Evolutionary conservation across 2,797 vertebrate species (phyloP).

Genomic region (Lemur catta): DNA sequence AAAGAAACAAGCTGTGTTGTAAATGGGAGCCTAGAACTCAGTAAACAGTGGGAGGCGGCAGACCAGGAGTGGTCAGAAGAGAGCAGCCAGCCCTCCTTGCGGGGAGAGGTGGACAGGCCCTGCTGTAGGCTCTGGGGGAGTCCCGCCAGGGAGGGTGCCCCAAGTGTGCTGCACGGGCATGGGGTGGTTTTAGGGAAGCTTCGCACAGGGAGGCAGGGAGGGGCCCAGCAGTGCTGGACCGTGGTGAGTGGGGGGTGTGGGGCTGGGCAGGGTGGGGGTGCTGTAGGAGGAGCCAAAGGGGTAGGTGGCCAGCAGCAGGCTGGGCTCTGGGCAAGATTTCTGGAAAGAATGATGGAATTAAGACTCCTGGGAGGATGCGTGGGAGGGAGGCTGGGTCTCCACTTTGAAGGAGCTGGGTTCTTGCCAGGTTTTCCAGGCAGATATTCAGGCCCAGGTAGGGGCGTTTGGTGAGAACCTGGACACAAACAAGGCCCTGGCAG

Average conservation of each 20-base stretch:
- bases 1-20: slow-evolving; percentile 8
- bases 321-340: neutral
- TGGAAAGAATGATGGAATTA: neutral
- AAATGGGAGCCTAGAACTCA: neutral
- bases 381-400: neutral
- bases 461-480: neutral
- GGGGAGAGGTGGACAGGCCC: rapidly evolving
- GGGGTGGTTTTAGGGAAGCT: neutral
- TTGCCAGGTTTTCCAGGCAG: neutral
- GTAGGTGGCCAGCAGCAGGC: neutral
- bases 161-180: neutral
- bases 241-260: rapidly evolving
- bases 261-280: rapidly evolving
- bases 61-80: neutral
- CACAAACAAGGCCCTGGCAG: neutral
- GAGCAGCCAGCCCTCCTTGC: neutral
- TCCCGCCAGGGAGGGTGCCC: neutral
- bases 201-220: neutral
- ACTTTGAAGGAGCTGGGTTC: neutral
- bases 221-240: neutral
- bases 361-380: neutral
- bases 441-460: neutral
- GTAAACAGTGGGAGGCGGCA: neutral
- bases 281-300: neutral
- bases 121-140: too few species aligned